Conservation (phyloP, 2,113 vertebrate species). For the Otis tarda region DNA sequence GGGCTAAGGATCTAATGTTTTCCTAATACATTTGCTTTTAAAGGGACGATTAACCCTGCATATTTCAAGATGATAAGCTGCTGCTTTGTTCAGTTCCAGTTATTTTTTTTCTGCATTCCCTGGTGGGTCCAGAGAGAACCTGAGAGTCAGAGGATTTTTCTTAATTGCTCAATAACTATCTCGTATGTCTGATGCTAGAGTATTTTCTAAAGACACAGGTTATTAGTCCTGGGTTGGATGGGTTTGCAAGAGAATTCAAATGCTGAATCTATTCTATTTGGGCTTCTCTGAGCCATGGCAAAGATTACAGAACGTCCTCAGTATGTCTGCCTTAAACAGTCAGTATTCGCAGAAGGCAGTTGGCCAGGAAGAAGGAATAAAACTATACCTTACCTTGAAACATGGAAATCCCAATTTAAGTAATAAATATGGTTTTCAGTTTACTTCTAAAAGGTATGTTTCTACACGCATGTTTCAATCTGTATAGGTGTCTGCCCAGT, state of each 20-base stretch:
- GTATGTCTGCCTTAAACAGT: neutral
- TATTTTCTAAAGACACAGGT: constrained; percentile 42
- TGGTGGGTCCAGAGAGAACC: constrained; percentile 16
- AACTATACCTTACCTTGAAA: neutral
- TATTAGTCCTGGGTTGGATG: constrained; percentile 32
- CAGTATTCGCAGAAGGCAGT: neutral
- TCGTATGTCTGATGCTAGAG: constrained; percentile 15
- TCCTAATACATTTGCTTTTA: constrained; percentile 61
- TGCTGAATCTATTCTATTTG: constrained; percentile 28
- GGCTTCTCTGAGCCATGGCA: constrained; percentile 3
- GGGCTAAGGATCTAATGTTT: constrained; percentile 64
- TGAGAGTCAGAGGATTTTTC: constrained; percentile 43
- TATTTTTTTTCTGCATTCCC: constrained; percentile 35
- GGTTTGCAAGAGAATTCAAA: constrained; percentile 15
- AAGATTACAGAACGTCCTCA: neutral
- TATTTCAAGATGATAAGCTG: constrained; percentile 67
- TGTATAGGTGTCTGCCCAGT: neutral
- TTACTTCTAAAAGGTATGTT: neutral
- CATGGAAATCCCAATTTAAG: neutral
- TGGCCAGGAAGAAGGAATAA: neutral
- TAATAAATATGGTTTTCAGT: neutral
- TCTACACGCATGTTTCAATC: neutral
- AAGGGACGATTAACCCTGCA: constrained; percentile 47
- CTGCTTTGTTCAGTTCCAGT: constrained; percentile 49
- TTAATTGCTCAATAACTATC: constrained; percentile 53